Base-by-base conservation (phyloP, 2,888 invertebrate species). In the Onthophagus sagittarius region DNA sequence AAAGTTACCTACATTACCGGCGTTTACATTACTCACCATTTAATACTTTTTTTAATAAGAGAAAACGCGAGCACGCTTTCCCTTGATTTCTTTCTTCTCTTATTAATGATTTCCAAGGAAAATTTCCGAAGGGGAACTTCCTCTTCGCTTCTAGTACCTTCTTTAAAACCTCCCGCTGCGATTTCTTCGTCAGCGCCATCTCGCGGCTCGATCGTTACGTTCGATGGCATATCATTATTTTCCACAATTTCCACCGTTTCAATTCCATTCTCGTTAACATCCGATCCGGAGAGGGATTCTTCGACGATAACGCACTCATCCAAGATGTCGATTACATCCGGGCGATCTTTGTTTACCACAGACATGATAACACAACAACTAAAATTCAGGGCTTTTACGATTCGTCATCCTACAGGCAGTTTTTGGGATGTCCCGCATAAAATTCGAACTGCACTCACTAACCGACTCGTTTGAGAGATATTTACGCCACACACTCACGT, bases 101-200 rank as follows among this genome's bases (percentile, higher is more conserved):
- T 31, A 67, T n/a, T 23, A 23, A 23, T 14, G 31, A 23, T 15
- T 23, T 67, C 31, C 23, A n/a, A 15, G 2, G 67, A 67, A 15
- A 15, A 67, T 67, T n/a, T 32, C 11, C 39, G 39, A 53, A 53
- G 11, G 5, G 39, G 23, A 3, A 23, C 6, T 53, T 15, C 15
- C 11, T 5, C n/a, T 62, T 39, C 14, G n/a, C 39, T 14, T 70
- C 23, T n/a, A 23, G 62, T 70, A 64, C 62, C 39, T 53, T 79
- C 78, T 76, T 81, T 81, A n/a, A 78, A 76, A 76, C 81, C 81
- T 80, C 81, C 83, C 82, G 83, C 82, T 80, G 83, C 82, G 81
- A 82, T 81, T 13, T 80, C 80, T 79, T 82, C 81, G 82, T 80
- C 82, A 80, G 82, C 84, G 82, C 80, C 82, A 80, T 82, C 84